phyloP scores from a whole-genome alignment of 1,140 invertebrate species.

The Camponotus pennsylvanicus region DNA sequence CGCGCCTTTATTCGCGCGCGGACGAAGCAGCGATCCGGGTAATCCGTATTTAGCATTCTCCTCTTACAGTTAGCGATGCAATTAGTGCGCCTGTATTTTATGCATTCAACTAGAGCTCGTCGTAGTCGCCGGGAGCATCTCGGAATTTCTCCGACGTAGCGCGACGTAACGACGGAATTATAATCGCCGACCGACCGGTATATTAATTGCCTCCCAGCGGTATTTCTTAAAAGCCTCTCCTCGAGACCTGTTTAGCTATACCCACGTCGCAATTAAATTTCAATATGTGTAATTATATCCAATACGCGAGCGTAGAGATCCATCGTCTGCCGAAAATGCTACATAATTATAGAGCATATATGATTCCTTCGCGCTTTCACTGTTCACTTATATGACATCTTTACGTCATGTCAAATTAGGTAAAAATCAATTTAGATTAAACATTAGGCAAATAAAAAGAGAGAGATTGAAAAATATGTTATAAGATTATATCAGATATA shows the following conservation, averaged over 20 bases:
- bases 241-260: constrained; percentile 15
- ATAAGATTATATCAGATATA: background rate
- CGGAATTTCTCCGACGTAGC: constrained; percentile 36
- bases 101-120: constrained; percentile 36
- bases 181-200: constrained; percentile 36
- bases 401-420: constrained; percentile 25
- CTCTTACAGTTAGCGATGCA: constrained; percentile 37
- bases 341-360: constrained; percentile 31
- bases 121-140: constrained; percentile 37
- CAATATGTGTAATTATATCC: constrained; percentile 46
- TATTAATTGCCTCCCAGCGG: constrained; percentile 49
- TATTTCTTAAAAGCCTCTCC: constrained; percentile 28
- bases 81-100: constrained; percentile 48
- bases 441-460: background rate
- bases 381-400: background rate
- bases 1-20: background rate
- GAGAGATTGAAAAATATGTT: background rate
- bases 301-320: background rate
- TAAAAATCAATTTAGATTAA: background rate
- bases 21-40: background rate
- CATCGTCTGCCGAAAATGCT: constrained; percentile 30
- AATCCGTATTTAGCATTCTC: constrained; percentile 28
- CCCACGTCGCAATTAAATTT: constrained; percentile 55
- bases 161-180: constrained; percentile 37
- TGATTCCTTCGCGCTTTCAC: constrained; percentile 24